Evolutionary conservation across 1,140 invertebrate species (phyloP), one percentile per base, ranked within the genome.

Genomic region (Archivesica marissinica): DNA sequence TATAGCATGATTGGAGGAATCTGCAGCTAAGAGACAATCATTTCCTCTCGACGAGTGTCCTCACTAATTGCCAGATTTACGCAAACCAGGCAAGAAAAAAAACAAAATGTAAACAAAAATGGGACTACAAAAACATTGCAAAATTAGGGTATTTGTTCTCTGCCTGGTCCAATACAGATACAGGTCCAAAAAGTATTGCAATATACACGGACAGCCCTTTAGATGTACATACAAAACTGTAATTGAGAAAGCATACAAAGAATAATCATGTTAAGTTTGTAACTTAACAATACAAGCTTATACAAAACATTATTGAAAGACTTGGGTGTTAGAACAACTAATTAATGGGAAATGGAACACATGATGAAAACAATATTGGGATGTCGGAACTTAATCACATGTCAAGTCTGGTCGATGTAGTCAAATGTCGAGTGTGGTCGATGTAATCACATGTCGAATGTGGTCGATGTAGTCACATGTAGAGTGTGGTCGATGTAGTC

Each of bases 221-320:
- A 11, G 28, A 23, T 56, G 20, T 23, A 70, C n/a, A 25, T 72
- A 72, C 68, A 44, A 44, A 28, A 25, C 28, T 11, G 28, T 33
- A 72, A 23, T 47, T 50, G 3, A 30, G 3, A 7, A 66, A 2
- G 41, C 68, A 50, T 30, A 72, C 39, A 33, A 72, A 72, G 13
- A 30, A 50, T 72, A 20, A 25, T 47, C 6, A 66, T 66, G 28
- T 9, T 15, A 38, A 33, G 33, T 25, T 47, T 30, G 13, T 33
- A 52, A 44, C 17, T 28, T 7, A 52, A 25, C 7, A 66, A 20
- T 66, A 72, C 68, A 72, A 44, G 25, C 68, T 72, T 44, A 50
- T 72, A 72, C 68, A 72, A 72, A 72, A 66, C 23, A 44, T 47
- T 44, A 47, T 30, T 72, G 68, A 72, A 72, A 72, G 68, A 72